phyloP scores from a whole-genome alignment of 2,888 invertebrate species.

The Zhuqinia jingwanae region DNA sequence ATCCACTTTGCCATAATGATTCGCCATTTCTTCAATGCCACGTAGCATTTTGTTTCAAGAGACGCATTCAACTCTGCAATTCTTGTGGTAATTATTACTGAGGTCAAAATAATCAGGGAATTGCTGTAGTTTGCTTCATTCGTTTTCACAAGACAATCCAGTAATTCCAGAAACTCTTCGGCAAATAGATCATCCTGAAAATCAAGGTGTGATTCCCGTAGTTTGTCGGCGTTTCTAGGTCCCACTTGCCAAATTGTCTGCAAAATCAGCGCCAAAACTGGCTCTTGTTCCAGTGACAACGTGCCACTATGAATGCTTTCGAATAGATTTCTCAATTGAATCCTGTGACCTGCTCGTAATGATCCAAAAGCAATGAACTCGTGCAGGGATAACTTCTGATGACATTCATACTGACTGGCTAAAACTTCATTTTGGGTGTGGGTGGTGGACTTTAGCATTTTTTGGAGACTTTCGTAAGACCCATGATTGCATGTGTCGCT shows the following conservation, averaged over 20 bases:
- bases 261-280: conserved; percentile 56
- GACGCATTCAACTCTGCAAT: conserved; percentile 34
- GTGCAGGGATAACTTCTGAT: background rate
- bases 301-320: background rate
- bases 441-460: conserved; percentile 19
- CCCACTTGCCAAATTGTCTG: conserved; percentile 58
- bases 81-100: conserved; percentile 33
- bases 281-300: conserved; percentile 45
- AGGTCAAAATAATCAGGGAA: conserved; percentile 33
- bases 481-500: background rate
- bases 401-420: background rate
- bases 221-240: background rate
- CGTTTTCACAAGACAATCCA: conserved; percentile 12
- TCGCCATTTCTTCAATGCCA: conserved; percentile 48
- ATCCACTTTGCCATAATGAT: conserved; percentile 21
- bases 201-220: conserved; percentile 52
- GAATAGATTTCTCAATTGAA: conserved; percentile 67
- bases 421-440: background rate
- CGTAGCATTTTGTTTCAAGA: background rate
- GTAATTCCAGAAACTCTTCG: conserved; percentile 21
- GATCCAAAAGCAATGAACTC: conserved; percentile 62
- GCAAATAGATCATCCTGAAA: conserved; percentile 33
- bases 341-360: conserved; percentile 60
- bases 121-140: conserved; percentile 55
- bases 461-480: conserved; percentile 41